Base-by-base conservation (phyloP, 2,888 invertebrate genomes). In the Pseudanteris insignis region DNA sequence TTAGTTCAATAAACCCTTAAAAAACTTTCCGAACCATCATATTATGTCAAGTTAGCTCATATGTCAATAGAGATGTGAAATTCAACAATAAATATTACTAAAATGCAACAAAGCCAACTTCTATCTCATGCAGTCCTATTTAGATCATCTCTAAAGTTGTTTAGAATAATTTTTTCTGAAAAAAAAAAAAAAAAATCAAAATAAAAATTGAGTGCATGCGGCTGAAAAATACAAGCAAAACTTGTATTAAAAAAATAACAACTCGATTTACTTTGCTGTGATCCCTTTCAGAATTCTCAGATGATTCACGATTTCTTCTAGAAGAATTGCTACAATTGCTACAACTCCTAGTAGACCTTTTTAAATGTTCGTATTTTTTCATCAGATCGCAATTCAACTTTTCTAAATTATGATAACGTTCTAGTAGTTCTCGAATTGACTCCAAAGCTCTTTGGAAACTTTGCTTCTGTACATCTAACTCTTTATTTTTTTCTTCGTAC, bases 401-500 rank as follows among this genome's bases (percentile, higher is more conserved):
- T 29, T 41, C 43, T n/a, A 55, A 14, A 1, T 12, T 29, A 1
- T 25, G 33, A 13, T 55, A 47, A 1, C 58, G 43, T 2, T 58
- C 41, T 44, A 58, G 43, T 8, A 58, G 4, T 8, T 58, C 57
- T 1, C 55, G 43, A 30, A 51, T 54, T 1, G 54, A 47, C 10
- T 28, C 48, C 9, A 58, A 44, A 2, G 51, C 58, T 1, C 21
- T 8, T n/a, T 51, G 38, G 9, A 28, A 48, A n/a, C 25, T 11
- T 2, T 43, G 18, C 13, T 46, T 50, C 13, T 28, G 44, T 4
- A 8, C n/a, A 1, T 44, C 18, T 9, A 40, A 86, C 84, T 81
- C 84, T 83, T 71, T 65, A 4, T 77, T 73, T 1, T 64, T 67
- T 1, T 60, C 58, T 6, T 76, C 72, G 0, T 60, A 58, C 0